A percentile compares a stretch with the other conserved stretches of the same genome.
phyloP scores from a whole-genome alignment of 1,140 invertebrate genomes.

The Aphelinus atriplicis region DNA sequence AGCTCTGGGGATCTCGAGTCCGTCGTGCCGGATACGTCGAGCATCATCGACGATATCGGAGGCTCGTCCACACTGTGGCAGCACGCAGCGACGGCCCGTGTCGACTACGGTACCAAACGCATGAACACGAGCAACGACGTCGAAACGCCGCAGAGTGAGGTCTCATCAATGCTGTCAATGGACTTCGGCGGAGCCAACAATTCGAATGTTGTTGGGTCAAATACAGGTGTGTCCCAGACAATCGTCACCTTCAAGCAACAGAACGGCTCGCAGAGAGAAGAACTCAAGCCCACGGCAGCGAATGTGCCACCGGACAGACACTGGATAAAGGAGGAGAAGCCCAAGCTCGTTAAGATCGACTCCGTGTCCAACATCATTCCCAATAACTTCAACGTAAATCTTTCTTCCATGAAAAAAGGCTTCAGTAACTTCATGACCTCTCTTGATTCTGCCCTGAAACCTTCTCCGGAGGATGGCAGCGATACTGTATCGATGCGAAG shows the following conservation, averaged over 20 bases:
- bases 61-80: conserved; percentile 48
- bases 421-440: conserved; percentile 82
- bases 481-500: conserved; percentile 77
- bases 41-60: conserved; percentile 76
- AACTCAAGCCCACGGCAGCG: conserved; percentile 35
- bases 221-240: conserved; percentile 38
- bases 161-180: conserved; percentile 58
- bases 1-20: conserved; percentile 84
- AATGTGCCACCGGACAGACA: conserved; percentile 31
- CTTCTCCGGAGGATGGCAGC: conserved; percentile 74
- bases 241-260: conserved; percentile 62
- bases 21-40: conserved; percentile 82
- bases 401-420: conserved; percentile 82
- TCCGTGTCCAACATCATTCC: conserved; percentile 52
- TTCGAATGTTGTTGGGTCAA: background rate
- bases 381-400: conserved; percentile 67
- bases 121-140: conserved; percentile 61
- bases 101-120: conserved; percentile 55
- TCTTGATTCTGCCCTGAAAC: conserved; percentile 80
- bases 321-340: conserved; percentile 31
- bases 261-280: conserved; percentile 53
- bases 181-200: conserved; percentile 41
- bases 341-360: conserved; percentile 46
- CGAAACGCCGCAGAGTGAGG: conserved; percentile 59
- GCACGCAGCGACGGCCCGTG: conserved; percentile 46